Conservation (phyloP, 2,888 invertebrate species). For the Allygus modestus region DNA sequence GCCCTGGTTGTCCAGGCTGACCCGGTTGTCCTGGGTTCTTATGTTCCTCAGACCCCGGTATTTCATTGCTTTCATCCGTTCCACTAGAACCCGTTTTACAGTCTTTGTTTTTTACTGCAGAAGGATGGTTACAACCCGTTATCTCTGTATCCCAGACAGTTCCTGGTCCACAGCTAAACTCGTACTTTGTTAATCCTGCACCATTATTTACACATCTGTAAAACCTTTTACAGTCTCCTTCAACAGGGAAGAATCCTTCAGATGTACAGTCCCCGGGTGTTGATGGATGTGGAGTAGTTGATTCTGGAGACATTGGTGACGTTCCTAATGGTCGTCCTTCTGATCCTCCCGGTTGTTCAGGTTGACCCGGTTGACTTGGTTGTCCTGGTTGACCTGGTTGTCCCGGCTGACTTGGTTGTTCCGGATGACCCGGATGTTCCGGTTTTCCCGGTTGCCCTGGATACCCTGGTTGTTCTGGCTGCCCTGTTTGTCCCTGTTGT, state of each 20-base stretch:
- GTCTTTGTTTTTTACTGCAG: conserved; percentile 75
- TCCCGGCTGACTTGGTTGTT: not conserved
- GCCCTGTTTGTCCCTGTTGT: conserved; percentile 1
- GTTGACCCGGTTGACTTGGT: not conserved
- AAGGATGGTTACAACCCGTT: conserved; percentile 80
- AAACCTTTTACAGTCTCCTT: conserved; percentile 80
- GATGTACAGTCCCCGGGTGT: conserved; percentile 74
- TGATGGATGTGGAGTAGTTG: not conserved
- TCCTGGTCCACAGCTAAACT: conserved; percentile 81
- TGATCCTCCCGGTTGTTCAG: not conserved
- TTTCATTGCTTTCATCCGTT: conserved; percentile 12
- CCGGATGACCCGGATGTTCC: conserved; percentile 66
- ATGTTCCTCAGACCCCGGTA: not conserved
- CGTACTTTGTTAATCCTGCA: conserved; percentile 76
- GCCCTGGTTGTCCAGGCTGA: conserved; percentile 3
- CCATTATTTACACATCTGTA: conserved; percentile 81
- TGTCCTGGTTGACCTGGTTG: conserved; percentile 15
- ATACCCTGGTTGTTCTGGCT: conserved; percentile 60
- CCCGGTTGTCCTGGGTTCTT: conserved; percentile 17
- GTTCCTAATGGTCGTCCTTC: not conserved
- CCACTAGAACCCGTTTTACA: conserved; percentile 60
- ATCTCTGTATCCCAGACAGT: conserved; percentile 84
- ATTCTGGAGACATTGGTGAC: not conserved
- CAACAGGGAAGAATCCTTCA: conserved; percentile 82
- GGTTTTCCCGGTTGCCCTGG: conserved; percentile 64